Conservation (phyloP, 2,888 invertebrate genomes). For the Seira musarum region DNA sequence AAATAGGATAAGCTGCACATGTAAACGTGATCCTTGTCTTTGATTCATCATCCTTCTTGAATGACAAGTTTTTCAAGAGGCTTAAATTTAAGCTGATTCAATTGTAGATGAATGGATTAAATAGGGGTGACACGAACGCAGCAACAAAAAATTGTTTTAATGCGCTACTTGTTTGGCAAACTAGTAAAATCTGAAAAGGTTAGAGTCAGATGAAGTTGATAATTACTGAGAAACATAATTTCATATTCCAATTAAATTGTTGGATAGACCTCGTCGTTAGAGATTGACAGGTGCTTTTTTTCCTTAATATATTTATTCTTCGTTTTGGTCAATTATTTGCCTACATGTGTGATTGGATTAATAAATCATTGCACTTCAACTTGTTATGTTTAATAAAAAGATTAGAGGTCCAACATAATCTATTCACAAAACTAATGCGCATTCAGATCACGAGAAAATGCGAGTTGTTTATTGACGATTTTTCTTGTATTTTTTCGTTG, state of each 20-base stretch:
- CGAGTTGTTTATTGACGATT: neutral
- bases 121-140: too few relatives aligned
- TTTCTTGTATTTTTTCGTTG: neutral
- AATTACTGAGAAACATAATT: too few relatives aligned
- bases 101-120: too few relatives aligned
- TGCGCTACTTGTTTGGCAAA: too few relatives aligned
- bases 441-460: slow-evolving; percentile 36
- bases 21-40: too few relatives aligned
- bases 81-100: neutral
- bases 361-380: neutral
- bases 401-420: slow-evolving; percentile 7
- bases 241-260: slow-evolving; percentile 56
- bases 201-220: neutral
- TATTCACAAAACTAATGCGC: slow-evolving; percentile 20
- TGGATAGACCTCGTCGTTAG: too few relatives aligned
- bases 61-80: neutral
- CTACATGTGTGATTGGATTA: slow-evolving; percentile 15
- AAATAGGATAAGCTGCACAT: too few relatives aligned
- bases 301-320: too few relatives aligned
- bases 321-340: slow-evolving; percentile 31
- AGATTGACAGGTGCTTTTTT: neutral
- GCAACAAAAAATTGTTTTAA: too few relatives aligned
- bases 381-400: neutral
- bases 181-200: neutral
- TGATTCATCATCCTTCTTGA: neutral